Evolutionary conservation across 37 sponge, comb jelly and placozoan genomes (phyloP).

Genomic region (Bolinopsis microptera): DNA sequence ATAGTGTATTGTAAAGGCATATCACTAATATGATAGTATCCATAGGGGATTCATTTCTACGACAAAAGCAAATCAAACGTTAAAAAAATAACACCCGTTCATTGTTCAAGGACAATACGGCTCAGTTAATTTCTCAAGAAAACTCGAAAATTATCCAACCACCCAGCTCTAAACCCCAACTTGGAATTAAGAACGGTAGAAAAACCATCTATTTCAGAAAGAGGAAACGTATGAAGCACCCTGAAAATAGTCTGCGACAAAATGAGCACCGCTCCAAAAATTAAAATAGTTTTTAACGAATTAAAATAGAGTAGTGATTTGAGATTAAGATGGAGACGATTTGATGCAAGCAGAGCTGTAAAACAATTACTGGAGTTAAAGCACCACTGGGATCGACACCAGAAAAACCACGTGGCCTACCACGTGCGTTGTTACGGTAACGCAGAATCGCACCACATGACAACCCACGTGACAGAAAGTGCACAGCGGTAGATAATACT

Average conservation of each 20-base stretch:
- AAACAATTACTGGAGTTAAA: background rate
- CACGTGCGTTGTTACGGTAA: background rate
- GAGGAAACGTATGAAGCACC: no score
- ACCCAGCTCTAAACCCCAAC: no score
- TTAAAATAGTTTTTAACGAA: background rate
- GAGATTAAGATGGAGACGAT: background rate
- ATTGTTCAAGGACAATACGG: no score
- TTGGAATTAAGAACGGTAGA: no score
- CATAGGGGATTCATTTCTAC: no score
- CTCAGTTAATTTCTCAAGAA: no score
- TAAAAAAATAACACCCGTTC: no score
- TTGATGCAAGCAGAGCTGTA: background rate
- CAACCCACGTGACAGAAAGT: background rate
- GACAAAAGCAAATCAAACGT: no score
- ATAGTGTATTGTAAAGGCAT: no score
- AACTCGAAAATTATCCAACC: no score
- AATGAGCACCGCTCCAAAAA: background rate
- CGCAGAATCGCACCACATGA: background rate
- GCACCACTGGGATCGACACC: background rate
- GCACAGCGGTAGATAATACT: background rate
- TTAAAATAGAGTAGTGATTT: background rate
- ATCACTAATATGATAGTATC: no score
- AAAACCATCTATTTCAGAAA: no score
- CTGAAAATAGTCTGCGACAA: background rate
- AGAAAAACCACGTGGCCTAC: background rate